Base-by-base conservation (phyloP, 2,888 invertebrate genomes). In the Noctua janthina region DNA sequence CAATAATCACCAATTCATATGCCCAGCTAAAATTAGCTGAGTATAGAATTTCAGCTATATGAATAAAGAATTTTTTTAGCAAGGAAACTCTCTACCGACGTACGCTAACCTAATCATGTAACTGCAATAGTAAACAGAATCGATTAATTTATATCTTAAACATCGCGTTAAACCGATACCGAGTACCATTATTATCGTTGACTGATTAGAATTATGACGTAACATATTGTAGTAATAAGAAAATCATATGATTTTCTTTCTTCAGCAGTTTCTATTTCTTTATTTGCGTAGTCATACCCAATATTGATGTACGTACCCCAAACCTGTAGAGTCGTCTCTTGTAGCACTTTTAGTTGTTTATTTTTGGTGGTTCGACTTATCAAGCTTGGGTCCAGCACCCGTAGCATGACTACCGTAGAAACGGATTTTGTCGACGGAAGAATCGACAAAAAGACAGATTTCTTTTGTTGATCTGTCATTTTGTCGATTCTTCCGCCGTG, bases 101-200 rank as follows among this genome's bases (percentile, higher is more conserved):
- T 39, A 29, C 29, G 17, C 17, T 78, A 51, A 51, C 29, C 43
- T 78, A 43, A 77, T 64, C 78, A 78, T 43, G 11, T 39, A 49
- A 64, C 17, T 51, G 74, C 46, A 78, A 43, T 13, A 43, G 29
- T 64, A 78, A 79, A 78, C 64, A 78, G 23, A 78, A 78, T 79
- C 35, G 43, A 78, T 78, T 79, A 35, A 66, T 79, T 78, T 66
- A 13, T 78, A 79, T 35, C 23, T 51, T 78, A 78, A 78, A 78
- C 64, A 78, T 78, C 23, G 17, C 49, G 64, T 77, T 77, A 64
- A 64, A 76, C 59, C 59, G 59, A 59, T n/a, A 23, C n/a, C 78
- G 51, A 78, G 29, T 51, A 78, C 51, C 20, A 64, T 78, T 8
- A 43, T 29, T 8, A 43, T 29, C 23, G 23, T 64, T 51, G 49